Percentiles rank a stretch among this genome's conserved stretches.
Evolutionary conservation across 2,888 invertebrate species (phyloP).

Genomic region (Notodromas monacha): DNA sequence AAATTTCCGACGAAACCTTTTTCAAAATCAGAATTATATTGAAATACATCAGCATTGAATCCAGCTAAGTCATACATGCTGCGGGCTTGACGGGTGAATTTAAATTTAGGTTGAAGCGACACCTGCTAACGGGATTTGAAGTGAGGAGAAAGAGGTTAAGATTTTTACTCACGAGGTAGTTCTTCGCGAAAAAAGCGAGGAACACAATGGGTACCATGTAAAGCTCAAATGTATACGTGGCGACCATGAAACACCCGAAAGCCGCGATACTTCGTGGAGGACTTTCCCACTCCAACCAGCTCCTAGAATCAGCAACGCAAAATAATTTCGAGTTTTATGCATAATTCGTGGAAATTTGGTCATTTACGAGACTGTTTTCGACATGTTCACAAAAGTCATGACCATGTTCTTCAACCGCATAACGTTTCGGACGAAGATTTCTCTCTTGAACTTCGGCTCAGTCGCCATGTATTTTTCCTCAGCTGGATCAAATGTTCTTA

Average conservation of each 20-base stretch:
- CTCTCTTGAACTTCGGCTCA: constrained; percentile 77
- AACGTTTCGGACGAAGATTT: constrained; percentile 71
- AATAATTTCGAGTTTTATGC: background rate
- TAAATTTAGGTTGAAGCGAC: no score
- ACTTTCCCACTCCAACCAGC: constrained; percentile 91
- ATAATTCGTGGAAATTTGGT: constrained; percentile 1
- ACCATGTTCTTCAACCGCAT: constrained; percentile 62
- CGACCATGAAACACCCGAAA: constrained; percentile 45
- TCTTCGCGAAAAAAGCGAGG: constrained; percentile 41
- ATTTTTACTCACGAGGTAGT: constrained; percentile 28
- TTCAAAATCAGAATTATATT: no score
- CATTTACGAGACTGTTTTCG: constrained; percentile 54
- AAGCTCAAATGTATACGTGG: constrained; percentile 74
- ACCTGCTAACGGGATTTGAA: no score
- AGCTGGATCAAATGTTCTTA: constrained; percentile 67
- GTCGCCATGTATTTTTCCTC: constrained; percentile 81
- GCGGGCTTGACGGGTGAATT: no score
- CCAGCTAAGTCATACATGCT: no score
- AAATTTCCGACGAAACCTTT: no score
- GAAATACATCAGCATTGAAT: no score
- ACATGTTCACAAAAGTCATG: constrained; percentile 53
- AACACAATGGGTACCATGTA: constrained; percentile 67
- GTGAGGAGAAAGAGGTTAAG: no score
- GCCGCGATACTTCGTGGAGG: constrained; percentile 47
- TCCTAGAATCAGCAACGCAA: constrained; percentile 22